phyloP scores from a whole-genome alignment of 1,140 invertebrate genomes.

The Heliconius nattereri region DNA sequence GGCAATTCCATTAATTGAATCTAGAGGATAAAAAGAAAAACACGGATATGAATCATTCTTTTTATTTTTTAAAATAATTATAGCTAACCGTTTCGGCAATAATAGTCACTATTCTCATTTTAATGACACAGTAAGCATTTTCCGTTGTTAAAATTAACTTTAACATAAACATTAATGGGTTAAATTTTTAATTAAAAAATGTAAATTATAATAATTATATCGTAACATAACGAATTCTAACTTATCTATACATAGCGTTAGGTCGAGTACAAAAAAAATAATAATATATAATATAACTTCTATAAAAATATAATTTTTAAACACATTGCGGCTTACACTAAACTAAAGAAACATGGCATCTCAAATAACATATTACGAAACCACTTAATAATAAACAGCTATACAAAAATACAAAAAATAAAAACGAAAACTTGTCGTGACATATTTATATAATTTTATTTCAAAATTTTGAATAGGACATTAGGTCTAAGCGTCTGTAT shows the following conservation, averaged over 20 bases:
- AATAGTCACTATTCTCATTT: constrained; percentile 75
- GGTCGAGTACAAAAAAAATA: constrained; percentile 66
- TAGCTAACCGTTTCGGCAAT: constrained; percentile 80
- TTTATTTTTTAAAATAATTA: constrained; percentile 82
- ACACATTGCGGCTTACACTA: constrained; percentile 64
- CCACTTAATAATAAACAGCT: constrained; percentile 59
- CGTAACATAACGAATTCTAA: constrained; percentile 73
- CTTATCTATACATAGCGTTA: constrained; percentile 69
- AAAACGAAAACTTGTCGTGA: constrained; percentile 46
- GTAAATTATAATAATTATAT: constrained; percentile 59
- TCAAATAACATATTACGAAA: constrained; percentile 46
- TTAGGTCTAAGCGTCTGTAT: not conserved
- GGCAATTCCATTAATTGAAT: not conserved
- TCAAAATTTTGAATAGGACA: not conserved
- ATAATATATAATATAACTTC: constrained; percentile 53
- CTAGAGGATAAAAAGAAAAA: constrained; percentile 57
- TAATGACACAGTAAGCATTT: constrained; percentile 80
- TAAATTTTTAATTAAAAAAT: constrained; percentile 63
- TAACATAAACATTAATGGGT: constrained; percentile 70
- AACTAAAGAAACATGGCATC: constrained; percentile 77
- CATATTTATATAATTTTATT: not conserved
- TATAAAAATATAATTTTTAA: constrained; percentile 80
- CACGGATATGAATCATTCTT: constrained; percentile 73
- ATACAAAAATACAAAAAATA: constrained; percentile 58
- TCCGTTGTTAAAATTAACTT: constrained; percentile 74